Conservation (phyloP, 2,797 vertebrate genomes). For the Spinus pinus region DNA sequence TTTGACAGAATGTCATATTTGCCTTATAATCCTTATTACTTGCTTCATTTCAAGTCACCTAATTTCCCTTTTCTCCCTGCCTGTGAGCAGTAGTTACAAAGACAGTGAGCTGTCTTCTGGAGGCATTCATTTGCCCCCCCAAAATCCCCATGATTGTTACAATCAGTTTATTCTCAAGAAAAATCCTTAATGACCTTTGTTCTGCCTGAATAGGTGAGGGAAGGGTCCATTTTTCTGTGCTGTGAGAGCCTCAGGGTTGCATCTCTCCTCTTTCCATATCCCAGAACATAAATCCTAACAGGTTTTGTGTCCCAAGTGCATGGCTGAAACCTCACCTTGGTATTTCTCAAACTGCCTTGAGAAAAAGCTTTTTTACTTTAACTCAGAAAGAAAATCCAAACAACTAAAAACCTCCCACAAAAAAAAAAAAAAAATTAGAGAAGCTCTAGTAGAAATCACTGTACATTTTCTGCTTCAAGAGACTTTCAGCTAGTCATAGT, state of each 20-base stretch:
- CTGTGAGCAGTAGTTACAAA: neutral
- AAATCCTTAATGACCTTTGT: neutral
- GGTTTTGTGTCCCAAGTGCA: fast-evolving
- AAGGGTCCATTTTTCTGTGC: neutral
- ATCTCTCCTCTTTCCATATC: neutral
- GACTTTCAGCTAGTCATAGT: neutral
- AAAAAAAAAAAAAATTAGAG: neutral
- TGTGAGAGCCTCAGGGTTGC: neutral
- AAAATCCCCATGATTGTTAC: neutral
- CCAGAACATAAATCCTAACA: neutral
- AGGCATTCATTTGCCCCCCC: neutral
- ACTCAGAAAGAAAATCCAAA: neutral
- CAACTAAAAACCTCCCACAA: fast-evolving
- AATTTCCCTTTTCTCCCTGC: neutral
- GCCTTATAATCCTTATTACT: neutral
- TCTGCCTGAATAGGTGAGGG: neutral
- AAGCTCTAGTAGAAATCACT: neutral
- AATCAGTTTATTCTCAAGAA: neutral
- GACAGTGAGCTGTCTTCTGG: neutral
- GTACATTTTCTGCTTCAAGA: neutral
- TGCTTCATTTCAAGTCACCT: neutral
- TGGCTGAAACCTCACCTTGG: neutral
- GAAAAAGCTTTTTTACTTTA: neutral
- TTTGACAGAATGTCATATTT: neutral
- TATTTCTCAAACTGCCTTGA: neutral